Evolutionary conservation across 2,797 vertebrate species (phyloP), one percentile per base, ranked within the genome.

Genomic region (Sebastiscus tertius): DNA sequence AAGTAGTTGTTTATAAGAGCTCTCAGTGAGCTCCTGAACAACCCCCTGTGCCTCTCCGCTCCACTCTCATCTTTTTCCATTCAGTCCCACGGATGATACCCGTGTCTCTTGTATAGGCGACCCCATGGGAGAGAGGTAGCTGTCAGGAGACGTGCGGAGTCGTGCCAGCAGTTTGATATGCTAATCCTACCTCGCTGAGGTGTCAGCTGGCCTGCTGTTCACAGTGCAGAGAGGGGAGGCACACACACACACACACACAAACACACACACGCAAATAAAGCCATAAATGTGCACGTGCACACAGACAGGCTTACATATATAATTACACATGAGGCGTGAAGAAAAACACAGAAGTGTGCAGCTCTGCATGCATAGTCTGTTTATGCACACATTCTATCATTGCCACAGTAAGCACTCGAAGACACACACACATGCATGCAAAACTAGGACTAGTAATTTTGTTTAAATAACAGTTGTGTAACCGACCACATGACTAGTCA

Each of bases 151-250:
- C 90, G 86, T 85, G 88, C 80, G 6, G 87, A 87, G 85, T 65
- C 39, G 49, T 88, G 90, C 85, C 88, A 89, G 77, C 82, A 77
- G 90, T 93, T 92, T 94, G 93, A 95, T 94, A 92, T 92, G 90
- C 79, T 93, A 94, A 94, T 95, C 89, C 84, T 65, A 76, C 87
- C 92, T 90, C 10, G 63, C 89, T 75, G 89, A 89, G 91, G 87
- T 92, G 90, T 92, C 90, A 91, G 89, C 87, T 84, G 88, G 84
- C 94, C 91, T 92, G 90, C 92, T 91, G 90, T 88, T 94, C 82
- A 74, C 81, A 78, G 82, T 75, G 86, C 82, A 83, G 72, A 66
- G 68, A 65, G 72, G 54, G 66, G 68, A 78, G n/a, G 39, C 68
- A 16, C 71, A 33, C 65, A 62, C 52, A 27, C 24, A 56, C 8